phyloP scores from a whole-genome alignment of 2,797 vertebrate species.

The Pseudomugil gertrudae region DNA sequence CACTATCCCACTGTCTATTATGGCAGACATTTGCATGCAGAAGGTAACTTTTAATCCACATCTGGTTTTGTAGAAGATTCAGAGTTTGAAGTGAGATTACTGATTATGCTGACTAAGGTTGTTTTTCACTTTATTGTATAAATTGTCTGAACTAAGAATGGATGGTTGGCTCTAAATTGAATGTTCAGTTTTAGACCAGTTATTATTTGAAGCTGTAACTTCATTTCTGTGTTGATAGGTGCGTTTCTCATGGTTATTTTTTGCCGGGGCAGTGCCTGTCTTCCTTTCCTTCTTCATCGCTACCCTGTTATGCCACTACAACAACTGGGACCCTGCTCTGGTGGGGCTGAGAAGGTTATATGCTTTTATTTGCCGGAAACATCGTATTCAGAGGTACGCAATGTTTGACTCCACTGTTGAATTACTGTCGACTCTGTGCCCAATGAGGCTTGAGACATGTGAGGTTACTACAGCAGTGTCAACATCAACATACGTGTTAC shows the following conservation, averaged over 20 bases:
- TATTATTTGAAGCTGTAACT: not conserved
- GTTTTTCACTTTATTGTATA: too few species aligned
- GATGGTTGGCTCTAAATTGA: not conserved
- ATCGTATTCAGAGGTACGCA: slow-evolving; percentile 88
- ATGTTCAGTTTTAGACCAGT: not conserved
- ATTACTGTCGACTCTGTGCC: not conserved
- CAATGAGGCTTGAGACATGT: too few species aligned
- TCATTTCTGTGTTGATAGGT: slow-evolving; percentile 77
- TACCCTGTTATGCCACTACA: slow-evolving; percentile 93
- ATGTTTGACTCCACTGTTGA: not conserved
- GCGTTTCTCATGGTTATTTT: slow-evolving; percentile 96
- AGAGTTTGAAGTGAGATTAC: slow-evolving; percentile 10
- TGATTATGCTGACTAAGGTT: not conserved
- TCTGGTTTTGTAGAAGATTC: not conserved
- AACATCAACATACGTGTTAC: too few species aligned
- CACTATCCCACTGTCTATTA: slow-evolving; percentile 95
- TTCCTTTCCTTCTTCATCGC: slow-evolving; percentile 95
- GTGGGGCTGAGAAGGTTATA: slow-evolving; percentile 92
- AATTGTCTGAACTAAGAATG: not conserved
- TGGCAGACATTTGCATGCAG: slow-evolving; percentile 96
- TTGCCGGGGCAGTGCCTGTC: slow-evolving; percentile 92
- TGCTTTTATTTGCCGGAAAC: slow-evolving; percentile 92
- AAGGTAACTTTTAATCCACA: slow-evolving; percentile 82
- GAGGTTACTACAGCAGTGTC: too few species aligned
- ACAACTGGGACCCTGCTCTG: slow-evolving; percentile 98